Evolutionary conservation across 1,140 invertebrate genomes (phyloP).

Genomic region (Pomacea maculata): DNA sequence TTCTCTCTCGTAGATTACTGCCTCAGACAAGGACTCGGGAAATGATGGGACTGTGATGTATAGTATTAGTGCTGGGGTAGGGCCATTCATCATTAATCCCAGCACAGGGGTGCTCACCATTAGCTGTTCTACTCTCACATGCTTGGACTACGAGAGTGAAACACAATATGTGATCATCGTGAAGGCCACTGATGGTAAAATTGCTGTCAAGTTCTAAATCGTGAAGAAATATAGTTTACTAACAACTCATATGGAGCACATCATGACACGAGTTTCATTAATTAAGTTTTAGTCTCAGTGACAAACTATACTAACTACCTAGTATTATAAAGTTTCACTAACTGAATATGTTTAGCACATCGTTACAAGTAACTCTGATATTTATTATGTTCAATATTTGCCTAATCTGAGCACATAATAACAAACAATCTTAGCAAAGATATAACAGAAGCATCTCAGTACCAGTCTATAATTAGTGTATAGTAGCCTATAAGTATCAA

Average conservation of each 20-base stretch:
- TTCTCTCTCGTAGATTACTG: background rate
- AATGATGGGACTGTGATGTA: conserved; percentile 18
- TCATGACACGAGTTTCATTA: too few relatives aligned
- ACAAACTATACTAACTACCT: too few relatives aligned
- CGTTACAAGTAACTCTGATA: too few relatives aligned
- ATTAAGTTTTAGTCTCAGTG: too few relatives aligned
- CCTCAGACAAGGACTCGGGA: conserved; percentile 26
- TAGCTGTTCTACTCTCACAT: conserved; percentile 15
- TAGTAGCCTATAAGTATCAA: too few relatives aligned
- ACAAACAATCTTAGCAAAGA: too few relatives aligned
- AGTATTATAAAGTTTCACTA: too few relatives aligned
- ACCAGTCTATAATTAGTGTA: background rate
- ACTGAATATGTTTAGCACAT: too few relatives aligned
- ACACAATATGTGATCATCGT: conserved; percentile 26
- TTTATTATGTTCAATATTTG: too few relatives aligned
- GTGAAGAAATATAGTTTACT: too few relatives aligned
- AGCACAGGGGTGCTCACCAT: conserved; percentile 25
- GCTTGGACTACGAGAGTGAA: conserved; percentile 25
- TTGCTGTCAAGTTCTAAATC: background rate
- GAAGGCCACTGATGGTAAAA: conserved; percentile 34
- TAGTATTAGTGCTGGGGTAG: background rate
- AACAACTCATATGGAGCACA: too few relatives aligned
- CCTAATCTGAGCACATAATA: too few relatives aligned
- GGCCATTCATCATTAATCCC: conserved; percentile 19
- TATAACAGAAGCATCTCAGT: background rate